phyloP scores from a whole-genome alignment of 2,888 invertebrate species.

The Dichetophora obliterata region DNA sequence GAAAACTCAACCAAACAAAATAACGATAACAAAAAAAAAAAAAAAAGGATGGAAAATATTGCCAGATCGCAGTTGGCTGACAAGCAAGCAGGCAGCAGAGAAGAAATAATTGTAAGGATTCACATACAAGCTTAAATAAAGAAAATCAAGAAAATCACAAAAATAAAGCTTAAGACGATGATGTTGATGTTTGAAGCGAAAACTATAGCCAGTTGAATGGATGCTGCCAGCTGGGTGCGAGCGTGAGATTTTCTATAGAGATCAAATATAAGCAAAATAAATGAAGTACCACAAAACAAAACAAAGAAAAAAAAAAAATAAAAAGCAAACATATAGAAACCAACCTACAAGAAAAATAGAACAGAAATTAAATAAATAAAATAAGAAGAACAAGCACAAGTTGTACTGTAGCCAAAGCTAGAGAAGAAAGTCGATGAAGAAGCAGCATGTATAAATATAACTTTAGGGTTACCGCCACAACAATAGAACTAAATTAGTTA shows the following conservation, averaged over 20 bases:
- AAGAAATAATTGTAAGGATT: conserved; percentile 46
- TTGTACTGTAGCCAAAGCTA: not conserved
- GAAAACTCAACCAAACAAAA: conserved; percentile 46
- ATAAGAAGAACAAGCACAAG: not conserved
- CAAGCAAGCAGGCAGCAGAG: not conserved
- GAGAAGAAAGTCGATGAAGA: not conserved
- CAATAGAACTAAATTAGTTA: conserved; percentile 30
- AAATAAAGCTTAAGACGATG: conserved; percentile 12
- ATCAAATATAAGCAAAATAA: too few relatives aligned
- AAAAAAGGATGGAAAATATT: conserved; percentile 33
- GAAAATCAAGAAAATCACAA: not conserved
- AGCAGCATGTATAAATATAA: not conserved
- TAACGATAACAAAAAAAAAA: conserved; percentile 56
- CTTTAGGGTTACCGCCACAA: not conserved
- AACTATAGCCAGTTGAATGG: not conserved
- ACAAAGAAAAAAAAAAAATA: not conserved
- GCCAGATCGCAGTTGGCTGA: not conserved
- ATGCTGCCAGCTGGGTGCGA: too few relatives aligned
- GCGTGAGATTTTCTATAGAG: too few relatives aligned
- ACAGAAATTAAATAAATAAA: conserved; percentile 40
- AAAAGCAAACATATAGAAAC: conserved; percentile 42
- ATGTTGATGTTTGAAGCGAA: conserved; percentile 4
- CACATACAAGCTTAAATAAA: conserved; percentile 23
- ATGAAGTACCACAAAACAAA: not conserved
- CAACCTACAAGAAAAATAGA: conserved; percentile 44